phyloP scores from a whole-genome alignment of 2,888 invertebrate genomes.

The Philaethria dido region DNA sequence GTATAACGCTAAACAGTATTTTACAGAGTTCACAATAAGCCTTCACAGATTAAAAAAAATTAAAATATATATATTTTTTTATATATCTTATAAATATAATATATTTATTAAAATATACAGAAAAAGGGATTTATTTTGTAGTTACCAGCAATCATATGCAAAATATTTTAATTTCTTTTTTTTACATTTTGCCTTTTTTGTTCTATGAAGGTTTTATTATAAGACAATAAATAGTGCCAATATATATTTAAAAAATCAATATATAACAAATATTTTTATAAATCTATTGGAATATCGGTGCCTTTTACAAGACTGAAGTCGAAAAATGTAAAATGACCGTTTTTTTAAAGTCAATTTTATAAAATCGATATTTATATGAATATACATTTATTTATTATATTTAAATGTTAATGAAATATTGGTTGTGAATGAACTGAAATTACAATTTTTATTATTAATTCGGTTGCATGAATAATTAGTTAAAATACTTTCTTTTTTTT shows the following conservation, averaged over 20 bases:
- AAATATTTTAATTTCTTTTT: too few relatives aligned
- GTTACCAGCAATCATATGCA: background rate
- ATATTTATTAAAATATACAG: background rate
- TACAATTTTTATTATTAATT: background rate
- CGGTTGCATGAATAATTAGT: constrained; percentile 1
- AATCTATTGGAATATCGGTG: constrained; percentile 62
- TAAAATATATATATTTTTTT: background rate
- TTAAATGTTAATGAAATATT: background rate
- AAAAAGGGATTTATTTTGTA: background rate
- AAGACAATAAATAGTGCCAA: constrained; percentile 51
- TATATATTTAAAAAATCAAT: constrained; percentile 32
- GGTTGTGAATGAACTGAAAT: constrained; percentile 11
- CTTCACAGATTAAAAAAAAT: background rate
- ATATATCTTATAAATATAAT: too few relatives aligned
- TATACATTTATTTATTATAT: constrained; percentile 14
- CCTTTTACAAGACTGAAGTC: constrained; percentile 70
- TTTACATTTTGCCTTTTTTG: background rate
- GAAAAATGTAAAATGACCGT: constrained; percentile 21
- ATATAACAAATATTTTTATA: constrained; percentile 38
- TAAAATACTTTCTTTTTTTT: background rate
- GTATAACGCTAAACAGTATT: constrained; percentile 32
- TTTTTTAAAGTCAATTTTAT: constrained; percentile 42
- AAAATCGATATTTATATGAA: constrained; percentile 9
- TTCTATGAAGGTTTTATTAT: constrained; percentile 24
- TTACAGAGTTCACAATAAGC: constrained; percentile 20